Base-by-base conservation (phyloP, 2,797 vertebrate species). In the Coregonus sp. region DNA sequence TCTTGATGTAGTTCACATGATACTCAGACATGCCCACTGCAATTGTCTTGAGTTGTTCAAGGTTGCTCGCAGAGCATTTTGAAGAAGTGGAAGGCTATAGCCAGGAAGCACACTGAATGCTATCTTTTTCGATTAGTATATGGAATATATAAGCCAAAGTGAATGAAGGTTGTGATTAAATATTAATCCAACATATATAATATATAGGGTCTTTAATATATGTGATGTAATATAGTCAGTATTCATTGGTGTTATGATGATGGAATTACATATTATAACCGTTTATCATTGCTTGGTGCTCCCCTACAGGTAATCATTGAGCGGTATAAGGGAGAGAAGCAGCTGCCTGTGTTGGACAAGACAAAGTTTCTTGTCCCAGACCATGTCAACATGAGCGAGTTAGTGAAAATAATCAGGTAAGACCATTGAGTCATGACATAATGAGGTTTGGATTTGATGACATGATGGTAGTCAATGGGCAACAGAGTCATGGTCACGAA, bases 351-450 rank as follows among this genome's bases (percentile, higher is more conserved):
- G 80, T 80, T 99, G 95, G 98, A 99, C 91, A 99, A 99, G 91
- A 98, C 97, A 89, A 99, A 99, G 92, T 99, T 99, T 87, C 94
- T 99, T 85, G 98, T 99, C 5, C 98, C 98, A 0, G 98, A 99
- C 87, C 98, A 99, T 6, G 98, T 99, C 87, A 99, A 99, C 91
- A 99, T 99, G 98, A 98, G 97, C 25, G 98, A 99, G 88, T 86
- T 99, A 90, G 96, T 99, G 76, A 99, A 99, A 95, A 99, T 99
- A 89, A 98, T 99, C 88, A 95, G 98, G 98, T 99, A 89, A 81
- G 56, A 37, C 33, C 5, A 54, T 31, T 35, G 15, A 31, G 66
- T 68, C 66, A 18, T 35, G 15, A 61, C 59, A 3, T 35, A 14
- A 35, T 67, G 4, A 16, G 14, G 66, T 68, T 68, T 59, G 56